Evolutionary conservation across 2,113 vertebrate species (phyloP).

Genomic region (Neotoma lepida): DNA sequence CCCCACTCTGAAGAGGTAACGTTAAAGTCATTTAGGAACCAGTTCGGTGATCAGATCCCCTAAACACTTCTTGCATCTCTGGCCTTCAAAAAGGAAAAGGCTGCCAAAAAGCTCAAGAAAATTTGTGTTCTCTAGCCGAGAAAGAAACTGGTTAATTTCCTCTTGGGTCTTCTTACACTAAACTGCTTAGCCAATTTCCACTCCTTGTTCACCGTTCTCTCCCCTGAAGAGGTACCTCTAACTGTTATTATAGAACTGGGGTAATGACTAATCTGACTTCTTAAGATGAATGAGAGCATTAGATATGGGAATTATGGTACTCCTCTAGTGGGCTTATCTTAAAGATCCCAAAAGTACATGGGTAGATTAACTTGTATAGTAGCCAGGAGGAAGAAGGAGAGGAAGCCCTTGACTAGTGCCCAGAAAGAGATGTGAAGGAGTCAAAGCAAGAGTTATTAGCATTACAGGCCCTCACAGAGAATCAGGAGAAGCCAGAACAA

Average conservation of each 20-base stretch:
- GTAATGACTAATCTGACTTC: not conserved
- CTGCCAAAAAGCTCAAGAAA: not conserved
- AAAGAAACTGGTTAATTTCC: not conserved
- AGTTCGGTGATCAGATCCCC: not conserved
- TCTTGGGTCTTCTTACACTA: not conserved
- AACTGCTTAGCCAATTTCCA: not conserved
- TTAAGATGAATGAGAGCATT: not conserved
- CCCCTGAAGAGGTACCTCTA: not conserved
- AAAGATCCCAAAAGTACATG: not conserved
- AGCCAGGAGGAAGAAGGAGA: not conserved
- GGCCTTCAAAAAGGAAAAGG: not conserved
- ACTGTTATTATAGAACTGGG: not conserved
- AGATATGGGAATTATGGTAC: not conserved
- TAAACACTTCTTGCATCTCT: not conserved
- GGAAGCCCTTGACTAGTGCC: not conserved
- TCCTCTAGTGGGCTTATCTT: not conserved
- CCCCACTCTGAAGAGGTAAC: too few relatives aligned
- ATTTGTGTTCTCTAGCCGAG: not conserved
- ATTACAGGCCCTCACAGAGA: not conserved
- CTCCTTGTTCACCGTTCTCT: not conserved
- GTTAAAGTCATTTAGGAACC: not conserved
- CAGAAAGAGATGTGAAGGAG: not conserved
- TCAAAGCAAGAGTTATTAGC: not conserved
- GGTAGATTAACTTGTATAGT: not conserved
- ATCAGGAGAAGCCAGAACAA: not conserved